phyloP scores from a whole-genome alignment of 2,113 vertebrate species.

The Bombycilla garrulus region DNA sequence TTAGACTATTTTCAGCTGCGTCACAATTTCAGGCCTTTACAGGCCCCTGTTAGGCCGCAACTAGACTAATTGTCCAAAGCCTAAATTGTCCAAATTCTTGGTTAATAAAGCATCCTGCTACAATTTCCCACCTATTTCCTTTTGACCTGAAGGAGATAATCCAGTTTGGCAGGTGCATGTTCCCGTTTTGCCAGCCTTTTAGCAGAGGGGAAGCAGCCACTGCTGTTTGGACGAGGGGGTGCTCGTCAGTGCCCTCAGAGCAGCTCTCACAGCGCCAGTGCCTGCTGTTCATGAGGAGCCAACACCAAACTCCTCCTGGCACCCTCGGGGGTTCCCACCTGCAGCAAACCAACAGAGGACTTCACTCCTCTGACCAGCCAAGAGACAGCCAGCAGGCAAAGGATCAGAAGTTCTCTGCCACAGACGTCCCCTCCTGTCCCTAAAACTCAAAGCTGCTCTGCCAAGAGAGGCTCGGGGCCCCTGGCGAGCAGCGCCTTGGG shows the following conservation, averaged over 20 bases:
- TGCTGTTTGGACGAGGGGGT: no score
- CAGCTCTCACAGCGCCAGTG: background rate
- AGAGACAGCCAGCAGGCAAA: background rate
- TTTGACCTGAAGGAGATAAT: background rate
- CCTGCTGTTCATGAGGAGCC: background rate
- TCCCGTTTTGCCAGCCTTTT: background rate
- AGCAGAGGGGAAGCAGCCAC: background rate
- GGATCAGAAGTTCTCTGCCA: background rate
- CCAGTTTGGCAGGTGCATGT: background rate
- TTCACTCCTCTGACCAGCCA: background rate
- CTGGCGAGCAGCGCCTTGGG: background rate
- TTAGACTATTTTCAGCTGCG: no score
- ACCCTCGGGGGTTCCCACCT: background rate
- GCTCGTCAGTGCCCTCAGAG: background rate
- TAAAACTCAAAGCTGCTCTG: background rate
- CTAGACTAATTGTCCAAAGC: no score
- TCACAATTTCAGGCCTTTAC: no score
- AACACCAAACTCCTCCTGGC: fast-evolving
- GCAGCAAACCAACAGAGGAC: background rate
- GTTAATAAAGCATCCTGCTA: no score
- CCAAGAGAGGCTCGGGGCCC: background rate
- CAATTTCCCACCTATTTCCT: background rate
- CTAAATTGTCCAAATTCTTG: no score
- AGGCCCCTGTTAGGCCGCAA: no score
- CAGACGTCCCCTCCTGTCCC: background rate